phyloP scores from a whole-genome alignment of 2,888 invertebrate genomes.

The Oscheius onirici region DNA sequence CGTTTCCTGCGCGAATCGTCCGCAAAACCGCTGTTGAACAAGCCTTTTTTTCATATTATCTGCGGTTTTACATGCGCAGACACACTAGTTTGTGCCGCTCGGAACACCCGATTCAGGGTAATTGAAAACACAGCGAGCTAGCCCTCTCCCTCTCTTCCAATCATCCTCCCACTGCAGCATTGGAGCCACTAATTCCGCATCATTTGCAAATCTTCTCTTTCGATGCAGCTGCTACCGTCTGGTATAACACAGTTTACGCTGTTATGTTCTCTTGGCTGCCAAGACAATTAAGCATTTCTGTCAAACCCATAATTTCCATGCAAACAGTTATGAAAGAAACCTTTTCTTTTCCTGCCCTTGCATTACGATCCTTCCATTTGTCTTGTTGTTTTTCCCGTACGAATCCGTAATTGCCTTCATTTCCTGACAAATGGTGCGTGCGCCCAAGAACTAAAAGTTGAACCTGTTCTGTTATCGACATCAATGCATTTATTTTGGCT shows the following conservation, averaged over 20 bases:
- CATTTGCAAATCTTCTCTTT: constrained; percentile 18
- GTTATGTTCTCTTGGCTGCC: too few relatives aligned
- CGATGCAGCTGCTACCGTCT: constrained; percentile 15
- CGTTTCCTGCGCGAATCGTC: constrained; percentile 21
- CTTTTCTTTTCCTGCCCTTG: too few relatives aligned
- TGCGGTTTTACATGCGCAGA: too few relatives aligned
- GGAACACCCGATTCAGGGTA: background rate
- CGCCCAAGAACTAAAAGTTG: constrained; percentile 1
- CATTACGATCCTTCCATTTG: too few relatives aligned
- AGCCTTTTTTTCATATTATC: background rate
- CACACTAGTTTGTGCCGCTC: too few relatives aligned
- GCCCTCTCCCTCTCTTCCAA: constrained; percentile 1
- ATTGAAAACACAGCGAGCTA: constrained; percentile 14
- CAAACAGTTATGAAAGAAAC: too few relatives aligned
- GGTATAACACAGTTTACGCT: too few relatives aligned
- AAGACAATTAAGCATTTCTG: too few relatives aligned
- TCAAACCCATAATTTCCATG: too few relatives aligned
- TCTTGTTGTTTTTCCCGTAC: background rate
- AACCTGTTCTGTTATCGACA: constrained; percentile 15
- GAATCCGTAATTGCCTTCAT: constrained; percentile 9
- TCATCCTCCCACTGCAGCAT: constrained; percentile 5
- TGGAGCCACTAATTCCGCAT: constrained; percentile 20
- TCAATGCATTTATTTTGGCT: background rate
- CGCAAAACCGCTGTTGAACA: constrained; percentile 18
- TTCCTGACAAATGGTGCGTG: constrained; percentile 14